Evolutionary conservation across 2,113 vertebrate genomes (phyloP).

Genomic region (Melospiza georgiana): DNA sequence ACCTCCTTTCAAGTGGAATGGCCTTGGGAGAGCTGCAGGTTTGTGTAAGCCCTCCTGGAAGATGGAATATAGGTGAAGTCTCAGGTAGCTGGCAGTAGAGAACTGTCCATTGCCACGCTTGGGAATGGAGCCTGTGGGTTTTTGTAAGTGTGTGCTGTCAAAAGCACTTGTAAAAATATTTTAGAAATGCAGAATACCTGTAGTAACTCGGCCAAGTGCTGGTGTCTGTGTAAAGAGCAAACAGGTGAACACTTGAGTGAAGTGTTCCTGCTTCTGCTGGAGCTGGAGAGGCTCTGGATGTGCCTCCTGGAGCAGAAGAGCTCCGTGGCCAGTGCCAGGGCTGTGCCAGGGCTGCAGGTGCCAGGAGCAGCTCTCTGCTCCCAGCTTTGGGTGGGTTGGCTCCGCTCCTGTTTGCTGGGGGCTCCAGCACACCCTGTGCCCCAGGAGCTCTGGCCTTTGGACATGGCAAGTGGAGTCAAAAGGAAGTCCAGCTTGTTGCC

Average conservation of each 20-base stretch:
- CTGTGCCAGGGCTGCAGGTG: neutral
- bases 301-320: neutral
- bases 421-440: neutral
- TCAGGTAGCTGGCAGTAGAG: fast-evolving
- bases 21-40: neutral
- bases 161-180: fast-evolving
- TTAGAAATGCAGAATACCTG: neutral
- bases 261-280: neutral
- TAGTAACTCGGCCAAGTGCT: fast-evolving
- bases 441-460: neutral
- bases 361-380: neutral
- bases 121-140: neutral
- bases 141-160: neutral
- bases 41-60: neutral
- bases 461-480: fast-evolving
- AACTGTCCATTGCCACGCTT: neutral
- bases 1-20: neutral
- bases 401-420: neutral
- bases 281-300: neutral
- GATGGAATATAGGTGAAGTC: fast-evolving
- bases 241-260: neutral
- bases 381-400: fast-evolving
- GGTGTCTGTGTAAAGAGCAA: neutral
- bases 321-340: neutral
- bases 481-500: neutral